phyloP scores from a whole-genome alignment of 2,797 vertebrate species.

The Hippopotamyrus pictus region DNA sequence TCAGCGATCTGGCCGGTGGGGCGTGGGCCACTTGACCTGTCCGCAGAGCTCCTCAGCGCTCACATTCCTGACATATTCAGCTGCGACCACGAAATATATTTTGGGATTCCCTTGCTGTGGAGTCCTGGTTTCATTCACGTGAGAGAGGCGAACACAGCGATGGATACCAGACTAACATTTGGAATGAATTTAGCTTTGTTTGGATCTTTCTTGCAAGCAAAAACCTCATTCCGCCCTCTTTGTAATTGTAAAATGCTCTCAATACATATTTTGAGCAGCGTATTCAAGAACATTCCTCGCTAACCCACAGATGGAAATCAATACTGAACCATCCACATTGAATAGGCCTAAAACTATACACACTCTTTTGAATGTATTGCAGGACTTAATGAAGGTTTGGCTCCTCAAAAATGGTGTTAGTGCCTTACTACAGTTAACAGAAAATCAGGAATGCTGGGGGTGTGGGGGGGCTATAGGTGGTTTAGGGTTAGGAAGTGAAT shows the following conservation, averaged over 20 bases:
- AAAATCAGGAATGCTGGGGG: background rate
- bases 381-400: background rate
- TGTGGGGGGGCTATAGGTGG: background rate
- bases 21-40: background rate
- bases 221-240: background rate
- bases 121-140: background rate
- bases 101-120: background rate
- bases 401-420: background rate
- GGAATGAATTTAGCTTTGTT: background rate
- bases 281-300: background rate
- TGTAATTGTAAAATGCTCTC: background rate
- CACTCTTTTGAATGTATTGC: background rate
- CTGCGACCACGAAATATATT: background rate
- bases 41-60: background rate
- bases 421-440: background rate
- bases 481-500: background rate
- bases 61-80: conserved; percentile 3
- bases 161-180: conserved; percentile 1
- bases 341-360: background rate
- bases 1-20: background rate
- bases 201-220: background rate
- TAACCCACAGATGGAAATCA: background rate
- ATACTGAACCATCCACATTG: background rate
- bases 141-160: background rate
- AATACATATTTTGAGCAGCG: background rate